Evolutionary conservation across 2,888 invertebrate genomes (phyloP).

Genomic region (Drosophila peninsularis): DNA sequence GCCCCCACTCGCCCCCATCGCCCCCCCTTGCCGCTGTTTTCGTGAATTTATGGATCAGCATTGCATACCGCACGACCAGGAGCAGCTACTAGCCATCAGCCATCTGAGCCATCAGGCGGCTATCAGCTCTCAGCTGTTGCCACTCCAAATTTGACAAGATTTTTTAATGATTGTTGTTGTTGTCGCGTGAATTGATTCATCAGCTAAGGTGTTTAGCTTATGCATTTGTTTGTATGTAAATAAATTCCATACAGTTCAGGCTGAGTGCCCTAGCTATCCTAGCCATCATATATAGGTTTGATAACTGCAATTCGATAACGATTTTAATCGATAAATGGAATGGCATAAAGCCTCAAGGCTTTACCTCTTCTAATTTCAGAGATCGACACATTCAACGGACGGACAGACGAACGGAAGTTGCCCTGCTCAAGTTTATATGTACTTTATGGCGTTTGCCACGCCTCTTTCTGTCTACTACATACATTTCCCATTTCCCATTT

Average conservation of each 20-base stretch:
- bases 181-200: constrained; percentile 23
- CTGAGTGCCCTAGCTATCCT: not conserved
- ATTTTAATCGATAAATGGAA: too few species aligned
- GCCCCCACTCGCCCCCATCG: constrained; percentile 51
- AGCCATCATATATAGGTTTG: not conserved
- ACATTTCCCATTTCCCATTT: too few species aligned
- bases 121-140: constrained; percentile 51
- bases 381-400: too few species aligned
- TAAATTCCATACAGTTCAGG: too few species aligned
- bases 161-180: constrained; percentile 25
- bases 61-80: constrained; percentile 59
- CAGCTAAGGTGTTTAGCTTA: not conserved
- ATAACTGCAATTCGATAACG: too few species aligned
- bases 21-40: constrained; percentile 51
- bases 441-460: too few species aligned
- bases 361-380: too few species aligned
- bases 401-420: too few species aligned
- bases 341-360: too few species aligned
- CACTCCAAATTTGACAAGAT: constrained; percentile 64
- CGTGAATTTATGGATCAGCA: constrained; percentile 73
- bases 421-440: too few species aligned
- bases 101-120: not conserved
- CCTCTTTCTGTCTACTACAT: too few species aligned
- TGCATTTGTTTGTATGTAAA: not conserved
- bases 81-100: constrained; percentile 18